Conservation (phyloP, 92 coral and sea anemone species). For the Actinostola sp. region DNA sequence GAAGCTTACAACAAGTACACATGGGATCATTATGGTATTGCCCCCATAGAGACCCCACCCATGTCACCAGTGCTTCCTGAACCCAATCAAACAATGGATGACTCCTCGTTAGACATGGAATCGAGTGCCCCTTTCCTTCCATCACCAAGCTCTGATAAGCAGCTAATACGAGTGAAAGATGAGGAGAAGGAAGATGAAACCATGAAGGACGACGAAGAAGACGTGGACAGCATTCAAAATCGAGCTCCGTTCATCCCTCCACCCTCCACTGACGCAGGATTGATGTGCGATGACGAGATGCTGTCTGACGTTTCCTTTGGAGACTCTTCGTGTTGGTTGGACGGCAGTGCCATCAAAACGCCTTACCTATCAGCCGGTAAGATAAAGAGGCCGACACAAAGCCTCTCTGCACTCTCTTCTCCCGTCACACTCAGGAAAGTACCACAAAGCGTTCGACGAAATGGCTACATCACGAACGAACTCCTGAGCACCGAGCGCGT, state of each 20-base stretch:
- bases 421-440: conserved; percentile 50
- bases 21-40: conserved; percentile 59
- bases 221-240: conserved; percentile 68
- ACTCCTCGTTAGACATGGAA: conserved; percentile 7
- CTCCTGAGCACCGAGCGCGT: conserved; percentile 54
- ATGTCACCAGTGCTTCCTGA: conserved; percentile 13
- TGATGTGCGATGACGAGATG: conserved; percentile 71
- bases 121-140: conserved; percentile 42
- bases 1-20: conserved; percentile 61
- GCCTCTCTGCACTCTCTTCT: conserved; percentile 52
- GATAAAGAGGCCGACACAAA: conserved; percentile 31
- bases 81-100: conserved; percentile 10
- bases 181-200: conserved; percentile 36
- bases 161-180: conserved; percentile 14
- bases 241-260: conserved; percentile 98
- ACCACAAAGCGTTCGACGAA: conserved; percentile 55
- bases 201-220: conserved; percentile 50
- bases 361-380: conserved; percentile 21
- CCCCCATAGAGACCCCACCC: conserved; percentile 47
- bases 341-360: conserved; percentile 61
- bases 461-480: conserved; percentile 80
- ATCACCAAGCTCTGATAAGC: conserved; percentile 49
- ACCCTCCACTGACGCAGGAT: conserved; percentile 69
- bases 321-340: conserved; percentile 79
- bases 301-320: conserved; percentile 73